Evolutionary conservation across 1,140 invertebrate genomes (phyloP).

Genomic region (Vanessa atalanta): DNA sequence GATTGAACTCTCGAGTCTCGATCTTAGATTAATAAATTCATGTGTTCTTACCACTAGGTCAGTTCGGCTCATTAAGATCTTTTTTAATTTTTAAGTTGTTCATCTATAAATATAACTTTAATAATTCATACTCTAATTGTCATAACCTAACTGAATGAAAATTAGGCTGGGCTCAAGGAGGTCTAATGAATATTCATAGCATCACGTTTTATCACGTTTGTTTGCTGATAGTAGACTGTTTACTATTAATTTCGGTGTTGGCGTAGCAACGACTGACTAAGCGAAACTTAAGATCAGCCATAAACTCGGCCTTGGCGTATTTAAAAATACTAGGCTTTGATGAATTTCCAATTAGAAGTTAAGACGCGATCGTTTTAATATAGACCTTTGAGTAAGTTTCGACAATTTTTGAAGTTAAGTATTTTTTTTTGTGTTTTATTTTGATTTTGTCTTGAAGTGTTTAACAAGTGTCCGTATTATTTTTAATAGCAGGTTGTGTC

Average conservation of each 20-base stretch:
- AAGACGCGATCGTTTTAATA: too few relatives aligned
- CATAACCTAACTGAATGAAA: neutral
- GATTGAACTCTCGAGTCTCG: too few relatives aligned
- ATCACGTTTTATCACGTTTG: slow-evolving; percentile 60
- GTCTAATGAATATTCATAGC: slow-evolving; percentile 70
- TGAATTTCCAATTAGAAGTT: neutral
- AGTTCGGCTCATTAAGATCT: neutral
- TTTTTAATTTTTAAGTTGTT: neutral
- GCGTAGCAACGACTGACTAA: slow-evolving; percentile 20
- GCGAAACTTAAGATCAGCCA: neutral
- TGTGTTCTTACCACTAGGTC: too few relatives aligned
- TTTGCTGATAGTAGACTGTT: slow-evolving; percentile 59
- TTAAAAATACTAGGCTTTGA: neutral
- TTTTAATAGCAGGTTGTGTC: too few relatives aligned
- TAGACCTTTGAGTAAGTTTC: too few relatives aligned
- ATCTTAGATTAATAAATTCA: too few relatives aligned
- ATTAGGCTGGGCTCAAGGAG: neutral
- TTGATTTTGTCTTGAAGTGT: too few relatives aligned
- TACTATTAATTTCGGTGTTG: slow-evolving; percentile 55
- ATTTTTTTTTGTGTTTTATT: too few relatives aligned
- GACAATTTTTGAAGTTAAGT: too few relatives aligned
- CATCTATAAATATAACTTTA: neutral
- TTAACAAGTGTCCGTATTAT: too few relatives aligned
- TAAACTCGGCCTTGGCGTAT: neutral
- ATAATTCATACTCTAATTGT: neutral